Base-by-base conservation (phyloP, 2,797 vertebrate species). In the Gambusia yucatana region DNA sequence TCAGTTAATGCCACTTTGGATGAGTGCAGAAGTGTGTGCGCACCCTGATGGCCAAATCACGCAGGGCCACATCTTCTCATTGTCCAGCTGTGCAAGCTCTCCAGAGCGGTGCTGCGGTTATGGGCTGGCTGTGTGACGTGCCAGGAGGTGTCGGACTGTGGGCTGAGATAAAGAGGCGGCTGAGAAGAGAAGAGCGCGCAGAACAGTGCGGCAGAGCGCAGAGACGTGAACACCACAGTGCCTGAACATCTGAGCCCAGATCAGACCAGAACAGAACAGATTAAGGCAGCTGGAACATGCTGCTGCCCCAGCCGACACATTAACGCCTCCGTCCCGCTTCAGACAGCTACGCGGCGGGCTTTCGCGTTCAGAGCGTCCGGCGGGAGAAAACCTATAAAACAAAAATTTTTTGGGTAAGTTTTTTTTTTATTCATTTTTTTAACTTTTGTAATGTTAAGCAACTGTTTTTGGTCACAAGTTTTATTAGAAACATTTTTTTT, bases 141-240 rank as follows among this genome's bases (percentile, higher is more conserved):
- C 89, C 89, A 76, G 91, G 81, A 93, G 90, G 92, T 86, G 93
- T 94, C 92, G 90, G 90, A 90, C 92, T 90, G 85, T 79, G 94
- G 92, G 90, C 96, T 95, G 93, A 95, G 96, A 97, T 98, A 83
- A 98, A 97, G 97, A 97, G 97, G 95, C 95, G 92, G 93, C 91
- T 87, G 93, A 91, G 84, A 87, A 91, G 94, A 94, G 93, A 91
- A 84, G 87, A 92, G 94, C 94, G 94, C 94, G 94, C 96, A 94
- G 93, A 92, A 90, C 94, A 96, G 94, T 39, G 71, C 30, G 48
- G 75, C 73, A 30, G 55, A 30, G 39, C 75, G 65, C 59, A 78
- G 22, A 78, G 43, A 44, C 41, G 77, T 28, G 13, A 20, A 43
- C 30, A 50, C 47, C 72, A 36, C 11, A 43, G 65, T 69, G 65